A percentile compares a stretch with the other conserved stretches of the same genome.
Evolutionary conservation across 1,140 invertebrate species (phyloP).

Genomic region (Tetramorium alpestre): DNA sequence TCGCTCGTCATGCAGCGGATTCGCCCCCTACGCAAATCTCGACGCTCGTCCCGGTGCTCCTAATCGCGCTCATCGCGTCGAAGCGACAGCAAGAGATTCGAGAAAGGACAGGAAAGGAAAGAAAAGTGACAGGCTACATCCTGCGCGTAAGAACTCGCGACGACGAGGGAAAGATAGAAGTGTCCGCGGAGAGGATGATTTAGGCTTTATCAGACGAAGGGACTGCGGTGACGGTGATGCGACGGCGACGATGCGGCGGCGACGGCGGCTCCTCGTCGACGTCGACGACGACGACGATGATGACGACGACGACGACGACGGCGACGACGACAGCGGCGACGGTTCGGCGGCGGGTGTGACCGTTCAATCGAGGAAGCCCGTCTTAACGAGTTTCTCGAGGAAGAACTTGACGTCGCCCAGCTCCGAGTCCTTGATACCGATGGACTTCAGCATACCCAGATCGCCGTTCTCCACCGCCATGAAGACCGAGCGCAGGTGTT

Average conservation of each 20-base stretch:
- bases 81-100: slow-evolving; percentile 36
- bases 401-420: slow-evolving; percentile 99
- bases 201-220: slow-evolving; percentile 42
- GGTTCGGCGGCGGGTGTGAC: neutral
- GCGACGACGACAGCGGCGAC: neutral
- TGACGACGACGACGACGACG: neutral
- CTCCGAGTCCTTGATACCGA: slow-evolving; percentile 98
- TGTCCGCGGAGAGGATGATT: neutral
- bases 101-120: slow-evolving; percentile 5
- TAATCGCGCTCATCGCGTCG: neutral
- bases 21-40: neutral
- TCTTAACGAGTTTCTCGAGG: slow-evolving; percentile 97
- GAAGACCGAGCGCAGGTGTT: slow-evolving; percentile 97
- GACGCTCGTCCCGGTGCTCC: slow-evolving; percentile 58
- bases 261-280: neutral
- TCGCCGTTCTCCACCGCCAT: slow-evolving; percentile 99
- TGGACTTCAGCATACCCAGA: slow-evolving; percentile 95
- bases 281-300: neutral
- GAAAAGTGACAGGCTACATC: slow-evolving; percentile 5
- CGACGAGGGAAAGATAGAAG: neutral
- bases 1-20: neutral
- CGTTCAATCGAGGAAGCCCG: slow-evolving; percentile 97
- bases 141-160: neutral
- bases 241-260: neutral
- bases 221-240: slow-evolving; percentile 7